These are phyloP conservation scores for Cephonodes hylas DNA, from an alignment of 2,888 invertebrate genomes.

Conservation along the genomic window DNA sequence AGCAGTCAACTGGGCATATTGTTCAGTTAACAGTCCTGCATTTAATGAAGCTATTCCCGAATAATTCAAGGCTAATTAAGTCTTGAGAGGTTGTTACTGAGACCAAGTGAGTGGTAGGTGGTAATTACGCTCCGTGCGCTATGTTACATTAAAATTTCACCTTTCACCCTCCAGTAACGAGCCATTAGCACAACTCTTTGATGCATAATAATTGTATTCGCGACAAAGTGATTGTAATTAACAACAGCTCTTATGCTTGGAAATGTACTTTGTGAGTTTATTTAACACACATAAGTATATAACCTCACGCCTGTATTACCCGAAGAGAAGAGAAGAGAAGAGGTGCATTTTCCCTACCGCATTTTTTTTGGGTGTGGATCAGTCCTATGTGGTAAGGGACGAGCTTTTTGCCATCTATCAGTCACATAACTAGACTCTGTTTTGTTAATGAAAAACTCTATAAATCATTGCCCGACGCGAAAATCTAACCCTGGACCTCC, in stretches of 20 bases:
- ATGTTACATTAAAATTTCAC: slow-evolving; percentile 69
- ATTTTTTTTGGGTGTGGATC: too few relatives aligned
- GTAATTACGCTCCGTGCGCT: slow-evolving; percentile 63
- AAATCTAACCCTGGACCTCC: too few relatives aligned
- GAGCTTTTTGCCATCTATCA: too few relatives aligned
- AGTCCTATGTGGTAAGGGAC: too few relatives aligned
- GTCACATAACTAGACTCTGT: too few relatives aligned
- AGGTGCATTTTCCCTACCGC: too few relatives aligned
- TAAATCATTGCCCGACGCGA: too few relatives aligned
- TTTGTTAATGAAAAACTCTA: too few relatives aligned
- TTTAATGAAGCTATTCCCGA: slow-evolving; percentile 37
- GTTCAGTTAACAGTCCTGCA: slow-evolving; percentile 17
- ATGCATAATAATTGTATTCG: slow-evolving; percentile 61
- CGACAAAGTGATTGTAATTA: slow-evolving; percentile 41
- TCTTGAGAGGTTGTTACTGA: slow-evolving; percentile 57
- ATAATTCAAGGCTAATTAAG: slow-evolving; percentile 68
- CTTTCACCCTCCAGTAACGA: slow-evolving; percentile 45
- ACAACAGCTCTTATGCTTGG: slow-evolving; percentile 24
- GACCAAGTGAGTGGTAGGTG: slow-evolving; percentile 58
- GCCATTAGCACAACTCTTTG: slow-evolving; percentile 62
- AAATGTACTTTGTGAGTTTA: not conserved
- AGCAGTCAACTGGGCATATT: not conserved
- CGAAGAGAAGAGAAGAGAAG: too few relatives aligned
- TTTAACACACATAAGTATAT: too few relatives aligned
- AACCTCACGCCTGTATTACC: too few relatives aligned